Evolutionary conservation across 2,113 vertebrate genomes (phyloP).

Genomic region (Cepphus grylle): DNA sequence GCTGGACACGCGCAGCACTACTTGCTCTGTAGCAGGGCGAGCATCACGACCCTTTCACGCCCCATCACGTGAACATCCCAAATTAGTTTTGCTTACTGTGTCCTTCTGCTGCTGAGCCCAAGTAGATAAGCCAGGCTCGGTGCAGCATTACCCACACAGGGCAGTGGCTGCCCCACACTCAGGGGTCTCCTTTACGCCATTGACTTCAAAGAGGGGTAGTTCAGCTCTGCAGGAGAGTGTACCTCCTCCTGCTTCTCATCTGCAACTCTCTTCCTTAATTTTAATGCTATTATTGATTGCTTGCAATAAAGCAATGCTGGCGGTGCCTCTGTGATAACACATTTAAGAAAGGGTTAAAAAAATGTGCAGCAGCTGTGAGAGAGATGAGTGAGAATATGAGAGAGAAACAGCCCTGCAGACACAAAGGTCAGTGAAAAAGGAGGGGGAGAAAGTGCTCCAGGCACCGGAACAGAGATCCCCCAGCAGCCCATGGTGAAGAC

Average conservation of each 20-base stretch:
- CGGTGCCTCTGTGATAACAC: neutral
- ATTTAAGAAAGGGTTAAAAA: neutral
- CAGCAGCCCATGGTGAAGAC: neutral
- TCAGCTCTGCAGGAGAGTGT: neutral
- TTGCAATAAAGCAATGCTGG: neutral
- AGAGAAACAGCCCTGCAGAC: neutral
- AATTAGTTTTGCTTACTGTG: neutral
- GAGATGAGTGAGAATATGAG: neutral
- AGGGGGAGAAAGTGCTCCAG: neutral
- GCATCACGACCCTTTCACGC: neutral
- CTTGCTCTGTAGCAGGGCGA: no score
- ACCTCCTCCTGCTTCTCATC: neutral
- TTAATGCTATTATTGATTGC: neutral
- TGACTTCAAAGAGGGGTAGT: neutral
- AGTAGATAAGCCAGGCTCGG: neutral
- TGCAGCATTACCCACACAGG: accelerated
- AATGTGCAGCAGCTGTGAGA: neutral
- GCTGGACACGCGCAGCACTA: neutral
- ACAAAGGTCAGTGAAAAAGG: neutral
- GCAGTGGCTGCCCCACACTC: neutral
- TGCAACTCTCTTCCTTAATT: neutral
- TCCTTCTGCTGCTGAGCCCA: neutral
- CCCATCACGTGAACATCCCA: neutral
- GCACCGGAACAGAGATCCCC: neutral
- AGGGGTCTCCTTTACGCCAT: neutral